Evolutionary conservation across 2,888 invertebrate species (phyloP), one percentile per base, ranked within the genome.

Genomic region (Agrochola macilenta): DNA sequence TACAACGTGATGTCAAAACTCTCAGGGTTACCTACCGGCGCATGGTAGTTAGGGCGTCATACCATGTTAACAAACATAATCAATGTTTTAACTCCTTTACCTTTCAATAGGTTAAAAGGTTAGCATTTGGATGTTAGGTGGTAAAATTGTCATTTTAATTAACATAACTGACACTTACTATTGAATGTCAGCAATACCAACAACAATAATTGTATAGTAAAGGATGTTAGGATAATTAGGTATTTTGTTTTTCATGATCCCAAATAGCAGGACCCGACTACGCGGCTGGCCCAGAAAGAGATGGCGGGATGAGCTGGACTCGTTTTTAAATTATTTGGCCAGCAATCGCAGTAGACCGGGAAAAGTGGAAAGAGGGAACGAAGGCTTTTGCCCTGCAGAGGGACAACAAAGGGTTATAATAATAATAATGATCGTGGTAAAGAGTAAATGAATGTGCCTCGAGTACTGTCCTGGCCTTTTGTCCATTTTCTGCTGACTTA

Each of bases 11-110:
- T 77, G 71, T 85, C 74, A 74, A 76, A 74, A 85, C 71, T 69
- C 68, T 81, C 85, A 81, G 58, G 76, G 74, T 74, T 82, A 85
- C 57, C 17, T 83, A 81, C 57, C n/a, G 46, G 43, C 43, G n/a
- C 23, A 52, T 69, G 14, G 63, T n/a, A 9, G 61, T 65, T 84
- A 75, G 52, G 79, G 65, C 73, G 54, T 60, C 61, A 54, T 35
- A 64, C 49, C 23, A 61, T 63, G 4, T 68, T 76, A 39, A 61
- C 54, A 66, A 49, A 73, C 49, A 69, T 82, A 26, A 17, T 60
- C 17, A 57, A 39, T 54, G 26, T 63, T 83, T 69, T 66, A 74
- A 46, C 64, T 71, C 17, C n/a, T 46, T 72, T 66, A 61, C 43
- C 39, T 73, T 79, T 49, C 11, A 7, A 69, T 66, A 72, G 46